Percentiles rank a stretch among this genome's conserved stretches.
phyloP scores from a whole-genome alignment of 1,140 invertebrate genomes.

The Lethocerus indicus region DNA sequence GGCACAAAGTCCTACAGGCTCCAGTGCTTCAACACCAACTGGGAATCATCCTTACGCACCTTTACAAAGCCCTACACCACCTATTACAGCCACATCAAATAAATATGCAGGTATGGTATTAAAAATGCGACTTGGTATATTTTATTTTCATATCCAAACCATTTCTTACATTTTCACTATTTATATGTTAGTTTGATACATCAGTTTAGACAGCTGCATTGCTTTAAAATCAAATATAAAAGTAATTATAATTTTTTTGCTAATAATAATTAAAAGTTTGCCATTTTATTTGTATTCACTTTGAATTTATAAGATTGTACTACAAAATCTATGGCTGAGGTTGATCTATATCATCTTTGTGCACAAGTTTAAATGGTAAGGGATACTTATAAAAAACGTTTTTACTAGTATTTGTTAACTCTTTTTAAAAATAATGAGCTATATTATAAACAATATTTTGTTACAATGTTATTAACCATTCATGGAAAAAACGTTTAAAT shows the following conservation, averaged over 20 bases:
- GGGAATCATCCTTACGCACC: conserved; percentile 67
- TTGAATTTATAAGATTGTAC: too few relatives aligned
- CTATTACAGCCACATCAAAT: conserved; percentile 13
- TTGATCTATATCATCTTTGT: too few relatives aligned
- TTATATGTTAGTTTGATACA: neutral
- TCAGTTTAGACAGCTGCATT: neutral
- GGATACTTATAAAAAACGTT: too few relatives aligned
- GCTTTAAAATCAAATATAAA: conserved; percentile 27
- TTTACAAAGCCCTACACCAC: conserved; percentile 33
- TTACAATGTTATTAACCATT: too few relatives aligned
- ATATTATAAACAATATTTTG: too few relatives aligned
- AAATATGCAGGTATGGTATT: conserved; percentile 9
- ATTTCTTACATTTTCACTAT: neutral
- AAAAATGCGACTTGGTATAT: neutral
- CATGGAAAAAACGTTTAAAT: too few relatives aligned
- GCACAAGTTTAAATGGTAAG: too few relatives aligned
- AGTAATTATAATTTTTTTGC: conserved; percentile 18
- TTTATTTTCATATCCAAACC: neutral
- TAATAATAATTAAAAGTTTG: neutral
- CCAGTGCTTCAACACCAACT: conserved; percentile 75
- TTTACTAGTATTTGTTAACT: too few relatives aligned
- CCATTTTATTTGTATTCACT: neutral
- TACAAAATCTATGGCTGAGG: too few relatives aligned
- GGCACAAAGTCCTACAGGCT: conserved; percentile 54
- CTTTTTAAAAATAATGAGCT: too few relatives aligned